A percentile compares a stretch with the other conserved stretches of the same genome.
These are phyloP conservation scores for Macquaria australasica DNA, from an alignment of 2,113 vertebrate genomes.

Conservation along the genomic window DNA sequence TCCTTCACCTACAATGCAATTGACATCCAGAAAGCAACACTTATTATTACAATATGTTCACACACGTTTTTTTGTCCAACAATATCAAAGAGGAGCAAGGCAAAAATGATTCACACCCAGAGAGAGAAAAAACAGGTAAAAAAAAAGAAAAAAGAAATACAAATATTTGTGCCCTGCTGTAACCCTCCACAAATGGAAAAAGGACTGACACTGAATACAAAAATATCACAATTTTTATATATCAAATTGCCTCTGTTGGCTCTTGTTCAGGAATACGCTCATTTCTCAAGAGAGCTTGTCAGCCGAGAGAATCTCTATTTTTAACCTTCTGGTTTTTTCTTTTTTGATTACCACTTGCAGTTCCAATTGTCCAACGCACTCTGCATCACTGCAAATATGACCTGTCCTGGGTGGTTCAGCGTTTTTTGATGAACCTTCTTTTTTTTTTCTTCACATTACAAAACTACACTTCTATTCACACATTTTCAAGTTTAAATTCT, in stretches of 20 bases:
- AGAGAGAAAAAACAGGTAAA: constrained; percentile 68
- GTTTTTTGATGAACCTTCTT: constrained; percentile 69
- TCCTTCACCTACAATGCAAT: constrained; percentile 87
- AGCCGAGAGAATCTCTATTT: constrained; percentile 75
- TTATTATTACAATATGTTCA: constrained; percentile 85
- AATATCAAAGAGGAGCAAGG: constrained; percentile 88
- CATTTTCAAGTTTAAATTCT: constrained; percentile 91
- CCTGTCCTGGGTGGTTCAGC: constrained; percentile 78
- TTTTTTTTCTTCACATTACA: constrained; percentile 90
- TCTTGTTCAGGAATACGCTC: constrained; percentile 85
- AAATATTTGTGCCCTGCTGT: constrained; percentile 86
- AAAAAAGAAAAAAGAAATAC: constrained; percentile 74
- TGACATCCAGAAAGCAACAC: constrained; percentile 89
- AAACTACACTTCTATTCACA: constrained; percentile 90
- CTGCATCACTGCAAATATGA: constrained; percentile 84
- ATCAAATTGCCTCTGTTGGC: constrained; percentile 88
- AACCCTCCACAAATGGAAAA: constrained; percentile 88
- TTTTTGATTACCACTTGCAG: constrained; percentile 83
- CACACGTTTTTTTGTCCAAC: constrained; percentile 83
- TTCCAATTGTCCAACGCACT: constrained; percentile 87
- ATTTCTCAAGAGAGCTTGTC: constrained; percentile 74
- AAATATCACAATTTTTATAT: constrained; percentile 96
- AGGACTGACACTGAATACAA: constrained; percentile 92
- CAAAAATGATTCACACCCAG: constrained; percentile 85
- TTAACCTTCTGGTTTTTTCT: constrained; percentile 65